Evolutionary conservation across 2,888 invertebrate species (phyloP), one percentile per base, ranked within the genome.

Genomic region (Ormyrus labotus): DNA sequence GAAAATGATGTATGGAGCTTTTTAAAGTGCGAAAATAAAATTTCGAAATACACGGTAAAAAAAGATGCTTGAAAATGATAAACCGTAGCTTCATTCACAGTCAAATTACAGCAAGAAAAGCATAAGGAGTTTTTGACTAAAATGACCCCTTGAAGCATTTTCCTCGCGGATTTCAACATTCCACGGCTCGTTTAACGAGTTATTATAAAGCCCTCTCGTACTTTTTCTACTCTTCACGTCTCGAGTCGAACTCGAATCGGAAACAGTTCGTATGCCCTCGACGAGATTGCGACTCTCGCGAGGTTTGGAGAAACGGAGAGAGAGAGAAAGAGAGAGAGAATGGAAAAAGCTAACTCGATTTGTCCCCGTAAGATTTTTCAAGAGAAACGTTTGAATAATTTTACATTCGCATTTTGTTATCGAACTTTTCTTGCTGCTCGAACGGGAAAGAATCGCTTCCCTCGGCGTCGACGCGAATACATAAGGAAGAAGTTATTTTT

Each of bases 381-480:
- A 73, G 77, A 72, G 75, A n/a, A 81, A 81, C 76, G 81, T 83
- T 84, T 84, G 85, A 85, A 85, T 84, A 85, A 84, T 85, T 83
- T 83, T 81, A 83, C 84, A 83, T 81, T 82, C 80, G 79, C 81
- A 78, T 84, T 83, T 83, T 81, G 84, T 83, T 82, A 82, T 83
- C 84, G 78, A 82, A 81, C 81, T 74, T 78, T 75, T 34, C 76
- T 57, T 19, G 11, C 63, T 11, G 4, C 10, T 7, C 10, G n/a
- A 9, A 47, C 63, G 64, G 55, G 50, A 48, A 34, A 60, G 68
- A 45, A 2, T 58, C 34, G 34, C 67, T 53, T 61, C 50, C 51
- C 60, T 19, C 9, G 11, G 4, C 65, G 57, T 7, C 51, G 61
- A 57, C 48, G 63, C 19, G 63, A 73, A 64, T 81, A 60, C 13